Evolutionary conservation across 1,140 invertebrate species (phyloP), one percentile per base, ranked within the genome.

Genomic region (Portunus trituberculatus): DNA sequence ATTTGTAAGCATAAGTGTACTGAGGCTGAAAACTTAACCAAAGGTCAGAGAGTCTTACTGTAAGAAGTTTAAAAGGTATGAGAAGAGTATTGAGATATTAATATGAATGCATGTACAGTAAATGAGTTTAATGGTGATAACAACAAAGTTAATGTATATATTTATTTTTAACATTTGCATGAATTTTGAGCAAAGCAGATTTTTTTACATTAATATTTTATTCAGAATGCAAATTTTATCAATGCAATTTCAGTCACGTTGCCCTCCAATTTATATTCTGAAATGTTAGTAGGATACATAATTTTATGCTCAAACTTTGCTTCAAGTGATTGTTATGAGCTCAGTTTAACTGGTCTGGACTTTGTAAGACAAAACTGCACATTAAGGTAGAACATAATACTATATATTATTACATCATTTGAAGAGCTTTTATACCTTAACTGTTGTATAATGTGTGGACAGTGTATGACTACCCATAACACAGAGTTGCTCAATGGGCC

Each of bases 11-110:
- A 76, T 76, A n/a, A 8, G 16, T 76, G 8, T 67, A 4, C 4
- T 76, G 67, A 39, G 31, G 59, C 59, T 91, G n/a, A 91, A 91
- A 91, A 59, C 29, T 25, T 29, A 91, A 76, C 90, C 52, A 91
- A 91, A 76, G 90, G 12, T 91, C 90, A 76, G 28, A 76, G 12
- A 91, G 90, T 91, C 59, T 82, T 76, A 91, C 32, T 91, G 6
- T 76, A 91, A 91, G 90, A 32, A 4, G 67, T 12, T 20, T n/a
- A 28, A 1, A 25, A 46, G 31, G 14, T 48, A 59, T 20, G 4
- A 76, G 20, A n/a, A n/a, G 12, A 76, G n/a, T 76, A 76, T 76
- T 76, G 67, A 76, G 4, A 76, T 76, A 20, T 76, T 76, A n/a
- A 76, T n/a, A 76, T n/a, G 20, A 76, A 76, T 76, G n/a, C 67